Percentiles rank a stretch among this genome's conserved stretches.
phyloP scores from a whole-genome alignment of 2,888 invertebrate species.

The Phrixothrix hirtus region DNA sequence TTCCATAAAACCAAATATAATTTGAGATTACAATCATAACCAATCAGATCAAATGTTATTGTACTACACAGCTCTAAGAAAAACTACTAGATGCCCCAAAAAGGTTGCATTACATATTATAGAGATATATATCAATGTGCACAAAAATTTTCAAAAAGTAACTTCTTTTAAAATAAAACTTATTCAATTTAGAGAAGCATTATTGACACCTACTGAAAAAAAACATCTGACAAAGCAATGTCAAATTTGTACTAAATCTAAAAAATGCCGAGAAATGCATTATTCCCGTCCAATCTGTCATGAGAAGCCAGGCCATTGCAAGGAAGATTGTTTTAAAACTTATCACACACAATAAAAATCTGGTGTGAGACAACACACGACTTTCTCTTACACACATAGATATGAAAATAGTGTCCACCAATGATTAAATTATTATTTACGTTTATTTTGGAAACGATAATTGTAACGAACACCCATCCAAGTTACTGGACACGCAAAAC shows the following conservation, averaged over 20 bases:
- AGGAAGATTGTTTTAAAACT: constrained; percentile 39
- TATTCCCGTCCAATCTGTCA: constrained; percentile 35
- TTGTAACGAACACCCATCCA: no score
- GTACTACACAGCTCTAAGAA: constrained; percentile 35
- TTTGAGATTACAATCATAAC: constrained; percentile 37
- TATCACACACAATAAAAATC: no score
- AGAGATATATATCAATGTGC: constrained; percentile 36
- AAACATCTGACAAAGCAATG: constrained; percentile 33
- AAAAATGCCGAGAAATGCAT: constrained; percentile 36
- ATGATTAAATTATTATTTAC: no score
- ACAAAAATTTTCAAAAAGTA: no score
- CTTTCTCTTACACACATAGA: no score
- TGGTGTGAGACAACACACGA: no score
- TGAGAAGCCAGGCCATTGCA: constrained; percentile 36
- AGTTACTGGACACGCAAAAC: no score
- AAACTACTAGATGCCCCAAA: constrained; percentile 32
- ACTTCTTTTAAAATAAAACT: constrained; percentile 37
- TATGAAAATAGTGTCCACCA: no score
- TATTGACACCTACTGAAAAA: constrained; percentile 35
- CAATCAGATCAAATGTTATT: constrained; percentile 37
- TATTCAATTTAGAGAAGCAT: constrained; percentile 35
- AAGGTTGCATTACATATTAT: constrained; percentile 22
- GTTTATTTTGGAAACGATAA: no score
- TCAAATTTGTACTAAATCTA: constrained; percentile 27
- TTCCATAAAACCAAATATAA: no score